phyloP scores from a whole-genome alignment of 2,113 vertebrate genomes.

The Anarhynchus alexandrinus region DNA sequence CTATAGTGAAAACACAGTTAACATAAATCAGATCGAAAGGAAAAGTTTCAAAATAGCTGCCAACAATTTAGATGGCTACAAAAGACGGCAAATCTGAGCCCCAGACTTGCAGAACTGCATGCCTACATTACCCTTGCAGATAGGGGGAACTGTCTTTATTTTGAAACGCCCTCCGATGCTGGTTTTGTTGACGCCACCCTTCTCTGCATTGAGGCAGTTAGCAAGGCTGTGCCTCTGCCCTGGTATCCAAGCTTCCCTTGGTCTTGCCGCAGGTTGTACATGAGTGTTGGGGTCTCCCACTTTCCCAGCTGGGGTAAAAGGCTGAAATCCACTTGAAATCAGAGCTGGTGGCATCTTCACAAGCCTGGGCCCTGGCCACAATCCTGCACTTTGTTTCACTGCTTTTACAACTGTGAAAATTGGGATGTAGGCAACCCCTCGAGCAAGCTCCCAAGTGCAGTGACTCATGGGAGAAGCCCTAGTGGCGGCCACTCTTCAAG shows the following conservation, averaged over 20 bases:
- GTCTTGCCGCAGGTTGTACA: neutral
- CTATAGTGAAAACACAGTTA: neutral
- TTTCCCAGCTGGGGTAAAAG: neutral
- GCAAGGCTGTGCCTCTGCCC: neutral
- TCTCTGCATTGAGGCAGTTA: accelerated
- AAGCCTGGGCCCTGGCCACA: neutral
- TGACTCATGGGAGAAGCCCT: neutral
- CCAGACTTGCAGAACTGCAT: neutral
- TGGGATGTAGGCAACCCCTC: neutral
- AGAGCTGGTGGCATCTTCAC: neutral
- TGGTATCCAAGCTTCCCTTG: neutral
- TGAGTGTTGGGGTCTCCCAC: neutral
- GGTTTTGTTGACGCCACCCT: neutral
- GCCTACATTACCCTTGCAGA: neutral
- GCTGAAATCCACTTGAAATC: neutral
- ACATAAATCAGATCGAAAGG: neutral
- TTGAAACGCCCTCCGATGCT: neutral
- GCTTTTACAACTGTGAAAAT: neutral
- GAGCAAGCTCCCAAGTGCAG: accelerated
- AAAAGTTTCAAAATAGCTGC: neutral
- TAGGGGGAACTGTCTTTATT: neutral
- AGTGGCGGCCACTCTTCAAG: neutral
- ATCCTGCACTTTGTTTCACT: neutral
- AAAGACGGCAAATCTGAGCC: neutral
- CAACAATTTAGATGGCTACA: neutral